These are phyloP conservation scores for Drosophila bocqueti DNA, from an alignment of 1,140 invertebrate genomes.

Conservation along the genomic window DNA sequence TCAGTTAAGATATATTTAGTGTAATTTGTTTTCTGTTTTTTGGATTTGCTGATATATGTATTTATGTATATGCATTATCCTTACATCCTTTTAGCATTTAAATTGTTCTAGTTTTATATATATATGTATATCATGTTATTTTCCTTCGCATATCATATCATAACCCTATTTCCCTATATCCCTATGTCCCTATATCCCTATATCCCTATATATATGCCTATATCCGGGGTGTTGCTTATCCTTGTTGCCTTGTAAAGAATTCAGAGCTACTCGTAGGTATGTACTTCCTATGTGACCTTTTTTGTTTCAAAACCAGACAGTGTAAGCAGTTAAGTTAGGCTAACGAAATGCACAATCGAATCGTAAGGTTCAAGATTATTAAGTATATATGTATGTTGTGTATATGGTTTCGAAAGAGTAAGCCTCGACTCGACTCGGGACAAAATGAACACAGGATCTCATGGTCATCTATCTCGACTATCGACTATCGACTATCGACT, in stretches of 20 bases:
- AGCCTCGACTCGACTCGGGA: conserved; percentile 35
- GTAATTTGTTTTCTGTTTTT: conserved; percentile 35
- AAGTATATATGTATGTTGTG: conserved; percentile 23
- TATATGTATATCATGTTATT: conserved; percentile 20
- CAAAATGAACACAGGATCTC: conserved; percentile 32
- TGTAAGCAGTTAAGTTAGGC: conserved; percentile 30
- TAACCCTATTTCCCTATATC: conserved; percentile 9
- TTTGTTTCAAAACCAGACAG: conserved; percentile 50
- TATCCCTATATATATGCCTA: conserved; percentile 1
- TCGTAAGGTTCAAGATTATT: conserved; percentile 18
- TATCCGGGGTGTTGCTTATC: conserved; percentile 15
- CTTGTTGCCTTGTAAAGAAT: conserved; percentile 60
- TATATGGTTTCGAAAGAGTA: conserved; percentile 18
- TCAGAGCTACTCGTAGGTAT: conserved; percentile 49
- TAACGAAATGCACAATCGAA: conserved; percentile 53
- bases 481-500: conserved; percentile 11
- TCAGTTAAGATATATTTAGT: conserved; percentile 62
- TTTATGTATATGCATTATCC: conserved; percentile 50
- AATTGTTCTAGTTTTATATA: conserved; percentile 50
- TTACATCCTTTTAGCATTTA: conserved; percentile 42
- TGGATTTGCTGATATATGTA: conserved; percentile 23
- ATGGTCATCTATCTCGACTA: conserved; percentile 3
- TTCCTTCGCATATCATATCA: conserved; percentile 9
- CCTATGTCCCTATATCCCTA: not conserved
- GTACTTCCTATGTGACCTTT: conserved; percentile 67